Conservation (phyloP, 2,888 invertebrate species). For the Diarsia brunnea region DNA sequence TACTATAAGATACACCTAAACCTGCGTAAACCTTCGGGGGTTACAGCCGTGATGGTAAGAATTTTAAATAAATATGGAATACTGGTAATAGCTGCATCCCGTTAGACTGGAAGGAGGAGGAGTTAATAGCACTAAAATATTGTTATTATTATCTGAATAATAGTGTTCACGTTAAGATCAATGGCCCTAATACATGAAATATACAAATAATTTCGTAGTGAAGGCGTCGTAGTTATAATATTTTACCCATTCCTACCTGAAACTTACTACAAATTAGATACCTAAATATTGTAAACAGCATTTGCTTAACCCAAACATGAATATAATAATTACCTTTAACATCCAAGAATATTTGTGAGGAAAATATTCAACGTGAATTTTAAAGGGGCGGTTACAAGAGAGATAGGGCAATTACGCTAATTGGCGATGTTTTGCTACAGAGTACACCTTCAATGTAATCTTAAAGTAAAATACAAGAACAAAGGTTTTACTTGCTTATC, state of each 20-base stretch:
- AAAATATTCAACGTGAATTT: slow-evolving; percentile 41
- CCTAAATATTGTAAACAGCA: background rate
- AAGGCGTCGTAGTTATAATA: background rate
- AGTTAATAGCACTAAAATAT: too few relatives aligned
- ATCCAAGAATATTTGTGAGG: slow-evolving; percentile 20
- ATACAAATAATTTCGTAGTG: background rate
- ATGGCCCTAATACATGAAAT: background rate
- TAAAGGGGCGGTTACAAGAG: slow-evolving; percentile 36
- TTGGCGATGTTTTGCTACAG: slow-evolving; percentile 51
- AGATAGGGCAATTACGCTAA: slow-evolving; percentile 55
- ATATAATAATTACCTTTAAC: slow-evolving; percentile 1
- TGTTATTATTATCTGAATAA: too few relatives aligned
- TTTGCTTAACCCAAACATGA: slow-evolving; percentile 1
- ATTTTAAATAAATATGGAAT: too few relatives aligned
- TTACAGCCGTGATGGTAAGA: too few relatives aligned
- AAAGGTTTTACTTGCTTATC: slow-evolving; percentile 27
- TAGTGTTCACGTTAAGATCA: too few relatives aligned
- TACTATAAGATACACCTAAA: too few relatives aligned
- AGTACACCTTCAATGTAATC: slow-evolving; percentile 44
- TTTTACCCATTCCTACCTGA: background rate
- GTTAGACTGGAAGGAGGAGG: too few relatives aligned
- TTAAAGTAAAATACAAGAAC: slow-evolving; percentile 46
- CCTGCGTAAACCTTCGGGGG: too few relatives aligned
- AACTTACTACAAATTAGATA: background rate
- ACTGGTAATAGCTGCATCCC: too few relatives aligned